Conservation (phyloP, 2,888 invertebrate genomes). For the Melolontha melolontha region DNA sequence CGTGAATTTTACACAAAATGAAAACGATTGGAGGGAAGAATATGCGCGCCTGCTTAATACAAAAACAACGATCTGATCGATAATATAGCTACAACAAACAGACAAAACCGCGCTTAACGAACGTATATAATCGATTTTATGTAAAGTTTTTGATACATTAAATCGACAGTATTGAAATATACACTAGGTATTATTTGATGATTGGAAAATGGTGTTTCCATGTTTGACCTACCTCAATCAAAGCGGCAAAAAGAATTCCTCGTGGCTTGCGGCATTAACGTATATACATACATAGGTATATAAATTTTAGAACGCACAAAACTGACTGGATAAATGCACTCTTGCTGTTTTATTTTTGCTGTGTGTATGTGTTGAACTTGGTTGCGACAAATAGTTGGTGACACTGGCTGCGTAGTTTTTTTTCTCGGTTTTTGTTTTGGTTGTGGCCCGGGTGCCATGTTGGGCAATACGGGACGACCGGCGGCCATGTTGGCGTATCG, state of each 20-base stretch:
- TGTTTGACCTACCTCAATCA: conserved; percentile 51
- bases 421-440: conserved; percentile 52
- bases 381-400: conserved; percentile 58
- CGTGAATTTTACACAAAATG: conserved; percentile 18
- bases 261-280: conserved; percentile 47
- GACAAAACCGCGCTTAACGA: conserved; percentile 24
- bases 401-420: conserved; percentile 59
- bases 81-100: conserved; percentile 29
- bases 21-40: conserved; percentile 26
- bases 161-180: conserved; percentile 8
- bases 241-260: conserved; percentile 27
- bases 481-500: conserved; percentile 65
- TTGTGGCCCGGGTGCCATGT: conserved; percentile 59
- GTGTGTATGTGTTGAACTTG: conserved; percentile 44
- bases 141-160: conserved; percentile 3
- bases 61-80: conserved; percentile 33
- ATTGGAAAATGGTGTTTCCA: conserved; percentile 29
- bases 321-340: conserved; percentile 41
- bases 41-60: conserved; percentile 36
- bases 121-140: conserved; percentile 18
- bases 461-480: conserved; percentile 55
- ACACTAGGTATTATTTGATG: conserved; percentile 12
- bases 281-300: conserved; percentile 41
- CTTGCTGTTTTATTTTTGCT: conserved; percentile 40
- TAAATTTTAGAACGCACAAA: conserved; percentile 49